Conservation (phyloP, 2,888 invertebrate genomes). For the Bellardia bayeri region DNA sequence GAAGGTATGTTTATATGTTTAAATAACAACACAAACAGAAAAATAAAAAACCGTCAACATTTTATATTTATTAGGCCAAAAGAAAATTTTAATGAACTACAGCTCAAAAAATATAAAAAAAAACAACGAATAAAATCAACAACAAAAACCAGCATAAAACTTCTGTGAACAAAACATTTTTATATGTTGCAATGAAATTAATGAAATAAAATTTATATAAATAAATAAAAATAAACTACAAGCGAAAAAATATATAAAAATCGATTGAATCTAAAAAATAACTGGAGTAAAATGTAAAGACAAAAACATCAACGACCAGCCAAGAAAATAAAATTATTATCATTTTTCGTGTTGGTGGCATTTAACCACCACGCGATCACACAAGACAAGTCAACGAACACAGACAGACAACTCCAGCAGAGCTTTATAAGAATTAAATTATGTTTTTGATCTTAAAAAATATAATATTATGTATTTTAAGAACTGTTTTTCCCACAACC, state of each 20-base stretch:
- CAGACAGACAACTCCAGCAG: slow-evolving; percentile 24
- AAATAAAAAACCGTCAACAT: slow-evolving; percentile 66
- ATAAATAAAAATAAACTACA: slow-evolving; percentile 62
- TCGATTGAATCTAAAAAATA: slow-evolving; percentile 61
- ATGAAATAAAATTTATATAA: slow-evolving; percentile 71
- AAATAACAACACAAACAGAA: slow-evolving; percentile 27
- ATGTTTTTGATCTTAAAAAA: too few relatives aligned
- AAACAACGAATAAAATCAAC: slow-evolving; percentile 64
- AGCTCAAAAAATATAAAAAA: slow-evolving; percentile 71
- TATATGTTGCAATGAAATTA: slow-evolving; percentile 69
- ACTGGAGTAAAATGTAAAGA: slow-evolving; percentile 70
- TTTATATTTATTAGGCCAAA: slow-evolving; percentile 83
- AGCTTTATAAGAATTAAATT: neutral
- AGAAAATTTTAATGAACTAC: slow-evolving; percentile 83
- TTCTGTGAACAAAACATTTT: slow-evolving; percentile 69
- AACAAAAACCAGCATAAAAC: slow-evolving; percentile 47
- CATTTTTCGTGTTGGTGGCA: slow-evolving; percentile 74
- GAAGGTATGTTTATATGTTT: slow-evolving; percentile 24
- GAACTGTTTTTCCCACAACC: too few relatives aligned
- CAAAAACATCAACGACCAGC: slow-evolving; percentile 67
- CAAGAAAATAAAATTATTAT: slow-evolving; percentile 73
- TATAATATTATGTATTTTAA: too few relatives aligned
- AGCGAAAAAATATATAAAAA: slow-evolving; percentile 74
- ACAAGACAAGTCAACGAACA: slow-evolving; percentile 67
- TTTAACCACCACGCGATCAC: slow-evolving; percentile 73